Percentiles rank a stretch among this genome's conserved stretches.
Conservation (phyloP, 2,888 invertebrate species). For the Monochamus alternatus region DNA sequence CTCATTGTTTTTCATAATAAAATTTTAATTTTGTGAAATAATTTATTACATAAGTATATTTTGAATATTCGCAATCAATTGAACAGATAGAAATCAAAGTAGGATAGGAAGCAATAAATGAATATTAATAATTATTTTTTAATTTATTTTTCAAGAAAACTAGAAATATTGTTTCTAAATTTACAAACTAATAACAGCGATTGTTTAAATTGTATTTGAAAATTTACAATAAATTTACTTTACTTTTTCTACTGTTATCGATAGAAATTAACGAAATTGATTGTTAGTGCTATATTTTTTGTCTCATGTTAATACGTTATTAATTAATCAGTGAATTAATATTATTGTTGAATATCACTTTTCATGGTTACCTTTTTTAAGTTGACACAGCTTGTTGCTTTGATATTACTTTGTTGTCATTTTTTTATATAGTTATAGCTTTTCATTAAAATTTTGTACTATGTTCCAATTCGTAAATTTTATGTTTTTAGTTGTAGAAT, state of each 20-base stretch:
- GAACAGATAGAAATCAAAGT: not conserved
- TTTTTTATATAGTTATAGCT: not conserved
- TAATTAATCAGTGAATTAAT: slow-evolving; percentile 2
- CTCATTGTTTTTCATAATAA: slow-evolving; percentile 26
- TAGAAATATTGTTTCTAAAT: no score
- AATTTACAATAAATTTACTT: no score
- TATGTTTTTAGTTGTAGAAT: slow-evolving; percentile 54
- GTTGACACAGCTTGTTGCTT: slow-evolving; percentile 24
- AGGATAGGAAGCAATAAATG: no score
- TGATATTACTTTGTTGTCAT: slow-evolving; percentile 23
- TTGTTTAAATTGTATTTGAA: no score
- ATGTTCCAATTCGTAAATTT: slow-evolving; percentile 20
- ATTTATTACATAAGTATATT: slow-evolving; percentile 12
- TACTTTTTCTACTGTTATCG: not conserved
- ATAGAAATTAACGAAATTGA: not conserved
- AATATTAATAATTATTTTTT: no score
- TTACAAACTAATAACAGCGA: no score
- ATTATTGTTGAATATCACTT: not conserved
- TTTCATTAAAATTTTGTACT: slow-evolving; percentile 8
- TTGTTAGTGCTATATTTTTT: slow-evolving; percentile 17
- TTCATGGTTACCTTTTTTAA: slow-evolving; percentile 6
- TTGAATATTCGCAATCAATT: not conserved
- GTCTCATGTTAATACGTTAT: slow-evolving; percentile 6
- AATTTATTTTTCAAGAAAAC: no score
- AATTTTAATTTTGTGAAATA: slow-evolving; percentile 15